These are phyloP conservation scores for Cromileptes altivelis DNA, from an alignment of 2,113 vertebrate genomes.

Conservation along the genomic window DNA sequence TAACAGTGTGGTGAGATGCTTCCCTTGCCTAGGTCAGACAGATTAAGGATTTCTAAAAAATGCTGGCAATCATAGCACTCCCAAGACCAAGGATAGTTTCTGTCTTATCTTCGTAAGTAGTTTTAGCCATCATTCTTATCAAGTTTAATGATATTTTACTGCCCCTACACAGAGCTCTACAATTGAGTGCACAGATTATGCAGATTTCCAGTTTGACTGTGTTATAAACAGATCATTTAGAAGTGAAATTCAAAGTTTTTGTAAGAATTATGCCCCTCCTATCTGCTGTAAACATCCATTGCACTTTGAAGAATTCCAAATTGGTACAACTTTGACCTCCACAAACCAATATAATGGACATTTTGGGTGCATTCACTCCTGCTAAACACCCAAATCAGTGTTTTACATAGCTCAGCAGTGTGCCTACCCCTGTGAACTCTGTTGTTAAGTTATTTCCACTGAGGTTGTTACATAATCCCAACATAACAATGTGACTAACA, in stretches of 20 bases:
- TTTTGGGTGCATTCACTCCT: background rate
- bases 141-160: background rate
- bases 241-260: background rate
- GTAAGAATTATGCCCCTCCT: background rate
- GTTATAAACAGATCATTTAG: background rate
- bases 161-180: background rate
- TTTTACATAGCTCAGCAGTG: background rate
- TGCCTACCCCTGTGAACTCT: background rate
- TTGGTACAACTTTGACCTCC: background rate
- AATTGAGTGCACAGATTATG: background rate
- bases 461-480: background rate
- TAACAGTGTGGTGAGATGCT: background rate
- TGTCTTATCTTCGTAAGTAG: background rate
- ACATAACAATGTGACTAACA: background rate
- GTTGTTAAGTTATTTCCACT: slow-evolving; percentile 2
- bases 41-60: background rate
- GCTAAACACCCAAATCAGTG: background rate
- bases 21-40: background rate
- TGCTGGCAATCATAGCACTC: background rate
- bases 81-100: background rate
- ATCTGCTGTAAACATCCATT: background rate
- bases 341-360: background rate
- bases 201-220: background rate
- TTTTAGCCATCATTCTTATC: background rate
- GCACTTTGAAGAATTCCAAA: background rate